Percentiles rank a stretch among this genome's conserved stretches.
These are phyloP conservation scores for Lagria hirta DNA, from an alignment of 2,888 invertebrate genomes.

Conservation along the genomic window DNA sequence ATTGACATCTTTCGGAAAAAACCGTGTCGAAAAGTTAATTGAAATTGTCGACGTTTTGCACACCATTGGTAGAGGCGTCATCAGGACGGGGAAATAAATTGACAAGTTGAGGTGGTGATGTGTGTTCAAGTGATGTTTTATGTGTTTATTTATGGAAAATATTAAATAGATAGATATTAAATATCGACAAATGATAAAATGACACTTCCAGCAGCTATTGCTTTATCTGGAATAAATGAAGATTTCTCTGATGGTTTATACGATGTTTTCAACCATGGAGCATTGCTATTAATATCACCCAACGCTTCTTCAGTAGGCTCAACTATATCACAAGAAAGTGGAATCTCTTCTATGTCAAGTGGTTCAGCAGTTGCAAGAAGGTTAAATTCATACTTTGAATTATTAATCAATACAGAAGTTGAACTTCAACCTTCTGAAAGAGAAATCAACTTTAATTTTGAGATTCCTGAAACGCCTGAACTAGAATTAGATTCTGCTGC, in stretches of 20 bases:
- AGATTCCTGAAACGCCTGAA: too few species aligned
- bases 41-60: too few species aligned
- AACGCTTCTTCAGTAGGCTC: constrained; percentile 18
- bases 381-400: constrained; percentile 25
- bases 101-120: too few species aligned
- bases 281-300: constrained; percentile 28
- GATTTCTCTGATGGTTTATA: constrained; percentile 29
- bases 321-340: constrained; percentile 24
- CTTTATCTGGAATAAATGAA: constrained; percentile 31
- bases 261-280: constrained; percentile 29
- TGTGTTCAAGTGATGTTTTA: too few species aligned
- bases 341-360: constrained; percentile 24
- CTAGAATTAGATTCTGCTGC: not conserved
- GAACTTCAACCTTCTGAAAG: too few species aligned
- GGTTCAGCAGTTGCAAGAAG: constrained; percentile 6
- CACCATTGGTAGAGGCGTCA: too few species aligned
- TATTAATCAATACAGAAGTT: constrained; percentile 21
- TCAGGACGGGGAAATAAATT: too few species aligned
- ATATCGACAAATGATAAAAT: constrained; percentile 27
- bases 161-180: too few species aligned
- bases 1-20: too few species aligned
- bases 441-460: too few species aligned
- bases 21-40: too few species aligned
- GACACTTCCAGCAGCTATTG: constrained; percentile 35
- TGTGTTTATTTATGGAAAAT: too few species aligned